Evolutionary conservation across 2,888 invertebrate genomes (phyloP).

Genomic region (Campaea margaritaria): DNA sequence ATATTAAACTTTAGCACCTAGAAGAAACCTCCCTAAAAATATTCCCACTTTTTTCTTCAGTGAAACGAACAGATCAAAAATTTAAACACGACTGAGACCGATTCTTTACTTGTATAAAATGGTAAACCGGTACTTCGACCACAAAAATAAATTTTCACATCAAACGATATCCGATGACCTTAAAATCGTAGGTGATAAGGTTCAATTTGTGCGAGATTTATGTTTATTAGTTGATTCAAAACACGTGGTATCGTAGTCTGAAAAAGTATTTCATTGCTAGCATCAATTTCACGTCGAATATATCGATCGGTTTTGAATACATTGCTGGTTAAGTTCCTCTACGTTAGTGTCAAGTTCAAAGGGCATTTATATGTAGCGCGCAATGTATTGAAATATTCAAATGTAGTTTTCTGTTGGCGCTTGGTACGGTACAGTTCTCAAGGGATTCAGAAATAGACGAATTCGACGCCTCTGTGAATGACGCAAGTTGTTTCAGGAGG

Average conservation of each 20-base stretch:
- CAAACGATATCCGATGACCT: constrained; percentile 1
- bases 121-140: constrained; percentile 5
- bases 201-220: constrained; percentile 10
- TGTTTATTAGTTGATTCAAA: constrained; percentile 18
- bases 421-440: constrained; percentile 51
- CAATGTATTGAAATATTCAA: constrained; percentile 43
- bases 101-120: constrained; percentile 29
- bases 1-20: constrained; percentile 19
- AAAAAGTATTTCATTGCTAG: constrained; percentile 28
- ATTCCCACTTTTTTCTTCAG: constrained; percentile 17
- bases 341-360: constrained; percentile 8
- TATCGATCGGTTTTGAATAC: constrained; percentile 35
- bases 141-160: constrained; percentile 3
- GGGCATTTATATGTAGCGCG: constrained; percentile 15
- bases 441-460: constrained; percentile 68
- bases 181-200: constrained; percentile 17
- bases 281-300: constrained; percentile 1
- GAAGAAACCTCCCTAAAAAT: constrained; percentile 8
- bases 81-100: constrained; percentile 18
- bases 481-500: constrained; percentile 57
- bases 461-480: constrained; percentile 56
- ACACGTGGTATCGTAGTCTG: constrained; percentile 24
- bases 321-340: constrained; percentile 36
- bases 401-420: constrained; percentile 9
- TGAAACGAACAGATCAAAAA: constrained; percentile 21